A percentile compares a stretch with the other conserved stretches of the same genome.
phyloP scores from a whole-genome alignment of 1,140 invertebrate species.

The Leptinotarsa texana region DNA sequence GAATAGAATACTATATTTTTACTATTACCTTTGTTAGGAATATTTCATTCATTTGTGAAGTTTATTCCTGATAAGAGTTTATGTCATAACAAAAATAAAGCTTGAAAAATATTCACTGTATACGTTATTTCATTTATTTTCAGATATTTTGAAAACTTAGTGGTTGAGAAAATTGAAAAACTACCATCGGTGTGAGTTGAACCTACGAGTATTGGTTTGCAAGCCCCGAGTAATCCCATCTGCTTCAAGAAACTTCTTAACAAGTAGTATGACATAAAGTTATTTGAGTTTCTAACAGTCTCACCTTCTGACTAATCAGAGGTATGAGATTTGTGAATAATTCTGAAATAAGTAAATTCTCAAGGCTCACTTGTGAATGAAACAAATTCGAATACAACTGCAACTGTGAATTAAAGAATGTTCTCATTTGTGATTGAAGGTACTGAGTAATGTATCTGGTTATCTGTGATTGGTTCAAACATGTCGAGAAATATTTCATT shows the following conservation, averaged over 20 bases:
- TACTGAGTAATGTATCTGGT: not conserved
- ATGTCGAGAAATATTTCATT: not conserved
- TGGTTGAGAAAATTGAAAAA: not conserved
- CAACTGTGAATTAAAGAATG: not conserved
- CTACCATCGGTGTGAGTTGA: not conserved
- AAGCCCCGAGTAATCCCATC: not conserved
- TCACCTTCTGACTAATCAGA: not conserved
- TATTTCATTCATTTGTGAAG: no score
- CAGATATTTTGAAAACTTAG: not conserved
- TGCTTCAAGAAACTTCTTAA: not conserved
- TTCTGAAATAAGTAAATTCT: not conserved
- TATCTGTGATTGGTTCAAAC: not conserved
- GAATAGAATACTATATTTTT: no score
- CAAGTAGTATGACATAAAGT: not conserved
- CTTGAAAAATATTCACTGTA: not conserved
- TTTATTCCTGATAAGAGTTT: no score
- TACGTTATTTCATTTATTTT: not conserved
- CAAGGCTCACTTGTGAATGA: not conserved
- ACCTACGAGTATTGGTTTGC: not conserved
- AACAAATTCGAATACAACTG: not conserved
- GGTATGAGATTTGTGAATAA: not conserved
- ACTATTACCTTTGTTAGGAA: no score
- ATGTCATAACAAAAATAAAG: not conserved
- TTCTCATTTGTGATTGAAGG: not conserved
- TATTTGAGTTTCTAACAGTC: not conserved